Evolutionary conservation across 2,113 vertebrate genomes (phyloP).

Genomic region (Burhinus bistriatus): DNA sequence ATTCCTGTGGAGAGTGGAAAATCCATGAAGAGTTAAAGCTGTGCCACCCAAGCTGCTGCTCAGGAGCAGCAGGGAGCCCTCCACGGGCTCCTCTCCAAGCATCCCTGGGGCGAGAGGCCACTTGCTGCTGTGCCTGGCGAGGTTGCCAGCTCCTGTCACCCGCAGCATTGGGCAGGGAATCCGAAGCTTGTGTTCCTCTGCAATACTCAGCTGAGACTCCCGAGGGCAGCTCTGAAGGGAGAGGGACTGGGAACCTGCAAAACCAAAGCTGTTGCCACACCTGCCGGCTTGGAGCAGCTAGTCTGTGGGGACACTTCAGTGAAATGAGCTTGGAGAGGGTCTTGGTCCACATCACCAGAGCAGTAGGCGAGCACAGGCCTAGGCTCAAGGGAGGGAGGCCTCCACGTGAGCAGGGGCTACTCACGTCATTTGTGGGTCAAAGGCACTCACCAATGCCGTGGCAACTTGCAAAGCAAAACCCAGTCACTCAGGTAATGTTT

Average conservation of each 20-base stretch:
- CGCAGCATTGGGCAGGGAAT: background rate
- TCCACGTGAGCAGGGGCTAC: fast-evolving
- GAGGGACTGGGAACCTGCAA: background rate
- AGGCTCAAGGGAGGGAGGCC: background rate
- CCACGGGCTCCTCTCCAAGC: background rate
- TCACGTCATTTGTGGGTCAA: background rate
- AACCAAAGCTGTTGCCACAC: background rate
- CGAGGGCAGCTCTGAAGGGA: background rate
- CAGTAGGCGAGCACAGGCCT: background rate
- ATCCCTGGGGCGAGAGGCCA: background rate
- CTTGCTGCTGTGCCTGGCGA: background rate
- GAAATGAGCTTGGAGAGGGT: background rate
- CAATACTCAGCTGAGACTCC: background rate
- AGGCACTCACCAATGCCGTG: fast-evolving
- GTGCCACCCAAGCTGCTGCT: background rate
- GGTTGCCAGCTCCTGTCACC: background rate
- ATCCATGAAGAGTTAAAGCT: background rate
- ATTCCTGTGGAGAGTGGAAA: background rate
- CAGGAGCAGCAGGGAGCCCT: background rate
- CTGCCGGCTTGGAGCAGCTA: background rate
- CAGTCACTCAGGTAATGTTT: background rate
- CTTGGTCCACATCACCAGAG: background rate
- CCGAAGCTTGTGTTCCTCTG: background rate
- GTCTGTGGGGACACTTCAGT: background rate
- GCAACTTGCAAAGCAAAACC: background rate